Evolutionary conservation across 2,797 vertebrate genomes (phyloP), one percentile per base, ranked within the genome.

Genomic region (Triplophysa yarkandensis): DNA sequence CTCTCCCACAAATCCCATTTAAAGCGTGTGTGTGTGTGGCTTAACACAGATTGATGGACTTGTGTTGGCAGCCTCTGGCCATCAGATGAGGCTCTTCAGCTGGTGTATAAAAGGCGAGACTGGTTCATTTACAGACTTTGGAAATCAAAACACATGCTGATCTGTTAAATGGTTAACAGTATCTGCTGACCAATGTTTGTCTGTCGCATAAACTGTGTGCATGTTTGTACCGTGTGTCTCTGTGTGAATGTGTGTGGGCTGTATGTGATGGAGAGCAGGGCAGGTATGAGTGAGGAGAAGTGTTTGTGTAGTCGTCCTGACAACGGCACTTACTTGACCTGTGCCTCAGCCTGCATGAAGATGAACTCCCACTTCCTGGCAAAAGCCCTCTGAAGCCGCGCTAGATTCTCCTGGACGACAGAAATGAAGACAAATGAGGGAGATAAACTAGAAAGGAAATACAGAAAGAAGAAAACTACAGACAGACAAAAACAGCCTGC

Each of bases 351-450:
- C 92, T 99, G 98, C 98, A 99, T 98, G 88, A 98, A 99, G 93
- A 99, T 98, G 90, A 99, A 99, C 91, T 99, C 97, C 98, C 98
- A 99, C 88, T 99, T 99, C 77, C 97, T 94, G 82, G 97, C 96
- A 87, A 99, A 99, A 1, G 98, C 98, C 88, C 98, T 92, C 91
- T 99, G 98, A 71, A 99, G 93, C 86, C 98, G 92, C 74, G 98
- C 97, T 74, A 99, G 88, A 84, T 98, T 99, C 89, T 99, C 98
- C 97, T 99, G 89, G 85, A 87, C 2, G 44, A 27, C 9, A 32
- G 63, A 58, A 11, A 55, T 9, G 36, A 9, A 34, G 7, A 32
- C 21, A 50, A 52, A 50, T 2, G 16, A 27, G 23, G 11, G 23
- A 39, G 36, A 19, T 4, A 48, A 32, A 19, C 16, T 9, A 16